Conservation (phyloP, 2,113 vertebrate genomes). For the Toxotes chatareus region DNA sequence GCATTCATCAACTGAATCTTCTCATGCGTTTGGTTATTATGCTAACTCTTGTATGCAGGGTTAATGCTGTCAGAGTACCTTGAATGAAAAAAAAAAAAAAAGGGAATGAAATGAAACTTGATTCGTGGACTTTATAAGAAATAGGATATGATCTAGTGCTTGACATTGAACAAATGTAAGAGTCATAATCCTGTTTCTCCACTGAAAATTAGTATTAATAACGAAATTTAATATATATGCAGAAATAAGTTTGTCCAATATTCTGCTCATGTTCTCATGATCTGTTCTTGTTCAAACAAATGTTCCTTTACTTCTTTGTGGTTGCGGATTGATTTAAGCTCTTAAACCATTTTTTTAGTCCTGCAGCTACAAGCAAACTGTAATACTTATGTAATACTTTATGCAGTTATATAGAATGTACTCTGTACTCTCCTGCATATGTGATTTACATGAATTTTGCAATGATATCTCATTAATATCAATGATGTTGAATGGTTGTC, state of each 20-base stretch:
- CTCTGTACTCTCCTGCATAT: not conserved
- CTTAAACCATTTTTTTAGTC: too few species aligned
- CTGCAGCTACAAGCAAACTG: too few species aligned
- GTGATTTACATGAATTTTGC: not conserved
- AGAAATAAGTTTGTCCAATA: too few species aligned
- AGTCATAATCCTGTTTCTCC: slow-evolving; percentile 59
- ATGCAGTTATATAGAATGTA: not conserved
- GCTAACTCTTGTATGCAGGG: not conserved
- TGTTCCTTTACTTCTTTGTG: too few species aligned
- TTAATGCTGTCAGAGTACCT: slow-evolving; percentile 1
- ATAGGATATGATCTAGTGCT: slow-evolving; percentile 25
- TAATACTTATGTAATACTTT: not conserved
- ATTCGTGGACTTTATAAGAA: slow-evolving; percentile 9
- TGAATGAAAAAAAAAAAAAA: slow-evolving; percentile 9
- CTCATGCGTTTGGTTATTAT: slow-evolving; percentile 15
- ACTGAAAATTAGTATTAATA: slow-evolving; percentile 72
- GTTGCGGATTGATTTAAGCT: not conserved
- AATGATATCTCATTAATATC: not conserved
- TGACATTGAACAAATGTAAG: slow-evolving; percentile 71
- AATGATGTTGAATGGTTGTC: not conserved
- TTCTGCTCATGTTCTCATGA: too few species aligned
- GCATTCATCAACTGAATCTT: slow-evolving; percentile 9
- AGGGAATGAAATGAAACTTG: slow-evolving; percentile 17
- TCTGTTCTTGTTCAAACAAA: too few species aligned
- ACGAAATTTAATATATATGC: slow-evolving; percentile 3